Conservation (phyloP, 2,113 vertebrate genomes). For the Thryonomys swinderianus region DNA sequence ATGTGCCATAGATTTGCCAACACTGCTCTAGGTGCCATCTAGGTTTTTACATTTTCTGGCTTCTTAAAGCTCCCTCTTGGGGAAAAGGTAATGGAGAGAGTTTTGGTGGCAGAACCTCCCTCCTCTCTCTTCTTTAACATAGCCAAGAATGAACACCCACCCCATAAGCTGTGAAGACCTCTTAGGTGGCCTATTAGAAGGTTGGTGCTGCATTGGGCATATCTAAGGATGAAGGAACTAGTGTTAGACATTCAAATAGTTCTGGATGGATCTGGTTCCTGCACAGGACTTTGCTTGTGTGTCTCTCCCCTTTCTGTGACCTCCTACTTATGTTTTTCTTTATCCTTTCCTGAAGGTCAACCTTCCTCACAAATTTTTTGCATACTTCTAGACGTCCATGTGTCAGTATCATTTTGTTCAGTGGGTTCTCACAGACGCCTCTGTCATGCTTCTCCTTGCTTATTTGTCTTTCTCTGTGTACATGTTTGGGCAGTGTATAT, state of each 20-base stretch:
- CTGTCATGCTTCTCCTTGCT: background rate
- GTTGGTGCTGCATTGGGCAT: background rate
- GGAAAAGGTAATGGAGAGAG: background rate
- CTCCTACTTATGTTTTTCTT: background rate
- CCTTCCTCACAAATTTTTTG: background rate
- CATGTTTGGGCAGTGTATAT: background rate
- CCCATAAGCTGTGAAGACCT: background rate
- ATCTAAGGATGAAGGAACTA: accelerated
- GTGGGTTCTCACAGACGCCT: background rate
- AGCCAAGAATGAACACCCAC: background rate
- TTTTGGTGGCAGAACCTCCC: background rate
- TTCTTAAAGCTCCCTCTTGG: background rate
- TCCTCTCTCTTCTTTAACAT: background rate
- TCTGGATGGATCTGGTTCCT: background rate
- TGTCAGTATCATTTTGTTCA: background rate
- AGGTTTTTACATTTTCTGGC: background rate
- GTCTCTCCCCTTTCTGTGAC: background rate
- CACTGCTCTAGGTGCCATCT: background rate
- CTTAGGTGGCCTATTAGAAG: background rate
- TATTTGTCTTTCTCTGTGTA: background rate
- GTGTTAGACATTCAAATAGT: background rate
- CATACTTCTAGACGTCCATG: background rate
- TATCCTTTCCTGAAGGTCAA: background rate
- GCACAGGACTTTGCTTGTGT: background rate
- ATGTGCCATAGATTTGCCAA: background rate